Conservation (phyloP, 1,140 invertebrate species). For the Phymastichus coffea region DNA sequence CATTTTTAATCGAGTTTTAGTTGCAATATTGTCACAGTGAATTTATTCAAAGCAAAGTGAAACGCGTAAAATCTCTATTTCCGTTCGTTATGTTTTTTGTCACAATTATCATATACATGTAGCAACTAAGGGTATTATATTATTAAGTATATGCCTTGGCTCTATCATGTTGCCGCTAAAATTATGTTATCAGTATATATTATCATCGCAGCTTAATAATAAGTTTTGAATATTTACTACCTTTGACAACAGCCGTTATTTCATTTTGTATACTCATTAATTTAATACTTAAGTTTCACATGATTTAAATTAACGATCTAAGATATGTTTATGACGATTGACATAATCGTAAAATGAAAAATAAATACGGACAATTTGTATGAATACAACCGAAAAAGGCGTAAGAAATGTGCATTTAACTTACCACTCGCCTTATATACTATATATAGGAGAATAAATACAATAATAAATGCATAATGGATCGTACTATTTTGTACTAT, state of each 20-base stretch:
- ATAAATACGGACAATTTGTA: background rate
- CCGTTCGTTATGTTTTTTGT: slow-evolving; percentile 5
- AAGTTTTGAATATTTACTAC: slow-evolving; percentile 23
- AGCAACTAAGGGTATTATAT: slow-evolving; percentile 24
- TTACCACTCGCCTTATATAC: slow-evolving; percentile 23
- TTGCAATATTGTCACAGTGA: too few species aligned
- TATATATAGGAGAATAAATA: slow-evolving; percentile 22
- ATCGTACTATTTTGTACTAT: slow-evolving; percentile 17
- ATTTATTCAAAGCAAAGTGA: slow-evolving; percentile 15
- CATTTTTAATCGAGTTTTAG: too few species aligned
- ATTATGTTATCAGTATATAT: slow-evolving; percentile 19
- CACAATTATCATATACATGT: slow-evolving; percentile 8
- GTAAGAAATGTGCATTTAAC: slow-evolving; percentile 25
- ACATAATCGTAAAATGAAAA: slow-evolving; percentile 21
- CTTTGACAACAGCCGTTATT: slow-evolving; percentile 15
- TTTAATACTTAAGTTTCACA: slow-evolving; percentile 18
- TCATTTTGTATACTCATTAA: slow-evolving; percentile 15
- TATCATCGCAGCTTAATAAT: slow-evolving; percentile 23
- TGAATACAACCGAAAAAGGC: slow-evolving; percentile 13
- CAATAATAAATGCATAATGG: slow-evolving; percentile 23
- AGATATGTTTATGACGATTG: slow-evolving; percentile 24
- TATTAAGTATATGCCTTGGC: slow-evolving; percentile 24
- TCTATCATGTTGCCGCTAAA: slow-evolving; percentile 10
- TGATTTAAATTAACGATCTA: slow-evolving; percentile 19
- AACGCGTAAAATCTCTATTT: background rate